Percentiles rank a stretch among this genome's conserved stretches.
phyloP scores from a whole-genome alignment of 2,888 invertebrate genomes.

The Alentia gelatinosa region DNA sequence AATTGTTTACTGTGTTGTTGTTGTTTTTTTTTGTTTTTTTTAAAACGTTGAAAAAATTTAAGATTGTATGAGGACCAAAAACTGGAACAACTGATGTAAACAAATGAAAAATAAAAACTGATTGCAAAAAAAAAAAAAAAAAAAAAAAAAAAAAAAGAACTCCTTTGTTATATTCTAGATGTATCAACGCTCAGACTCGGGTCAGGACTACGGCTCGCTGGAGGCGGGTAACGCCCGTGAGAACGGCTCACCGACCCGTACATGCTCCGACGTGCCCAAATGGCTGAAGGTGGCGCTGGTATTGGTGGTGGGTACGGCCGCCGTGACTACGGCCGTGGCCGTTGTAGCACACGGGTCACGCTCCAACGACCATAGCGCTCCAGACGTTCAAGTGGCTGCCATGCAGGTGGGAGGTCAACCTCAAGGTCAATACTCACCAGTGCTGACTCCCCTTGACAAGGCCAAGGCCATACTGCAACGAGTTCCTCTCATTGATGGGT shows the following conservation, averaged over 20 bases:
- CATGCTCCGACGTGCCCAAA: not conserved
- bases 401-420: not conserved
- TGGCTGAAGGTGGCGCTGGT: not conserved
- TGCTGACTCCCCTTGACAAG: not conserved
- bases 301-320: not conserved
- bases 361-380: not conserved
- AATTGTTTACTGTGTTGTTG: no score
- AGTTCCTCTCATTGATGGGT: conserved; percentile 54
- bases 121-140: no score
- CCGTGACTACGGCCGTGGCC: not conserved
- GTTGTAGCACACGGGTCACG: not conserved
- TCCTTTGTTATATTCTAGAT: not conserved
- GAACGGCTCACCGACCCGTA: not conserved
- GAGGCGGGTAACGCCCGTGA: not conserved
- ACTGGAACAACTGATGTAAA: no score
- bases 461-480: not conserved
- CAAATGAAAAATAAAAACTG: no score
- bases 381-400: not conserved
- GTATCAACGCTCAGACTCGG: not conserved
- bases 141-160: no score
- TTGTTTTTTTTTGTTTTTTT: no score
- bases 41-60: no score
- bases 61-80: no score
- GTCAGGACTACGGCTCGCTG: not conserved
- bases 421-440: not conserved